Base-by-base conservation (phyloP, 2,888 invertebrate species). In the Aleiodes testaceus region DNA sequence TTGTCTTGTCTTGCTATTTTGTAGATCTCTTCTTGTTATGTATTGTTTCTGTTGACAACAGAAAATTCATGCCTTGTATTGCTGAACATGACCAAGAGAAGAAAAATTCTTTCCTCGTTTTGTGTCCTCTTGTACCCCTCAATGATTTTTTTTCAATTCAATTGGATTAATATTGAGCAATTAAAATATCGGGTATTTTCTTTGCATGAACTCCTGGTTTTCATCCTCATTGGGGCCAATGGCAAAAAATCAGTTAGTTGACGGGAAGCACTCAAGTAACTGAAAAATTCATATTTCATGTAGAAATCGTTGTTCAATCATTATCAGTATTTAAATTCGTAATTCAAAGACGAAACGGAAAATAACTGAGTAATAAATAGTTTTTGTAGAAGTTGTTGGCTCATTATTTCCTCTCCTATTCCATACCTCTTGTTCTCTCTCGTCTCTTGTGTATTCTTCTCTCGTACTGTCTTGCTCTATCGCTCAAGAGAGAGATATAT, bases 141-240 rank as follows among this genome's bases (percentile, higher is more conserved):
- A 18, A 50, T 50, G 11, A 14, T 14, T 6, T 50, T 50, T 50
- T 50, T 50, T 1, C 18, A 50, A 3, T 50, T n/a, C n/a, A n/a
- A 11, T 45, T 45, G 45, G 45, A 45, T 45, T 45, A n/a, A n/a
- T 45, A 30, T 63, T 64, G 42, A 64, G 70, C 12, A 47, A 70
- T 22, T 4, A 65, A 16, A 70, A 70, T 11, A 53, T 45, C 26
- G 59, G 49, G 30, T 18, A 49, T n/a, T 59, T 66, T 26, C 55
- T 66, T 11, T 70, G 65, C n/a, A 30, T 70, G 14, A 70, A 70
- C 14, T 61, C 66, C 11, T 70, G 66, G 70, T 70, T 70, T 20
- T 49, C 64, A 18, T 65, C 6, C 20, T 11, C 55, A 16, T 55
- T 70, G 47, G 18, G 22, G 7, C 53, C 53, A 12, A 1, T 7